Base-by-base conservation (phyloP, 2,113 vertebrate species). In the Rhynchopsitta pachyrhyncha region DNA sequence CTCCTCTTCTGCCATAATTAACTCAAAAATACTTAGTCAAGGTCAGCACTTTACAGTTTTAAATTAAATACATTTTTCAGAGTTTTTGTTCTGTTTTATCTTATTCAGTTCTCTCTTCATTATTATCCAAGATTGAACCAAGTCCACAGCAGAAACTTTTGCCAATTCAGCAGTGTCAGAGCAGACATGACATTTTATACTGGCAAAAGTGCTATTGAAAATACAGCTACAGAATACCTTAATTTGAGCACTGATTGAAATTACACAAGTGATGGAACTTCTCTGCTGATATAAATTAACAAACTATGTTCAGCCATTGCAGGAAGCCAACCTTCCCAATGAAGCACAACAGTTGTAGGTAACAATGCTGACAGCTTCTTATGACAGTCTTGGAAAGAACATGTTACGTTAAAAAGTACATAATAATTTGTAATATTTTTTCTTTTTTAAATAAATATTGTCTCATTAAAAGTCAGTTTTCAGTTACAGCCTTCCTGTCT, bases 1-100 rank as follows among this genome's bases (percentile, higher is more conserved):
- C 20, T 71, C 19, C 33, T 8, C 27, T 71, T 17, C 35, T 8
- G 16, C 49, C 14, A 24, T 19, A 64, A 86, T 28, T 74, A 74
- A 49, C 44, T 29, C 63, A 80, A 39, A 66, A 92, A 20, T 18
- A 79, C 33, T 49, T 85, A 55, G 19, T 16, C 81, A 78, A 78
- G 55, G 81, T 84, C 83, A 92, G 42, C 69, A 75, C 63, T 86
- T 84, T 67, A 5, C 57, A 75, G 41, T 74, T 92, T 74, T 49
- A 49, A 27, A 41, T 81, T 29, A 66, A 80, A 86, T 9, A 17
- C 2, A 41, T 41, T 73, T 75, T 60, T 90, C 4, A 60, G 28
- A 93, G 75, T 27, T 62, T 93, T 82, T 64, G 23, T 39, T 50
- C 55, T 35, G 8, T 39, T 74, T 77, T 46, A 49, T 37, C 86